These are phyloP conservation scores for Ptilodon capucinus DNA, from an alignment of 2,888 invertebrate genomes.

Conservation along the genomic window DNA sequence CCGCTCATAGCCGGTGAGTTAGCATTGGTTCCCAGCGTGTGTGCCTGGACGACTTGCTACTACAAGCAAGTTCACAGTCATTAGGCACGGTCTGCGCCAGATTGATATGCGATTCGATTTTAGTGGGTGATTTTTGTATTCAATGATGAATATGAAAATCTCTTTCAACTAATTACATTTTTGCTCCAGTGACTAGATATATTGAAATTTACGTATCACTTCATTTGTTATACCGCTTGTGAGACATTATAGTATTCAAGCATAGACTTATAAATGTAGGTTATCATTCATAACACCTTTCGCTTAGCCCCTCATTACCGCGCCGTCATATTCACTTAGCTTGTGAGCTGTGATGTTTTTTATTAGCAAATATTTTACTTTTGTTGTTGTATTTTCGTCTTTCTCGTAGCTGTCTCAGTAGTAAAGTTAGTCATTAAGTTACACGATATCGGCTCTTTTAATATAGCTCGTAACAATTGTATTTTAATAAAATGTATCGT, in stretches of 20 bases:
- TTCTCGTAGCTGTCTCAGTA: slow-evolving; percentile 56
- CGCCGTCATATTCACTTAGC: slow-evolving; percentile 66
- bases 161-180: slow-evolving; percentile 71
- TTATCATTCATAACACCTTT: slow-evolving; percentile 68
- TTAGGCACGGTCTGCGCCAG: slow-evolving; percentile 67
- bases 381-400: slow-evolving; percentile 45
- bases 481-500: slow-evolving; percentile 33
- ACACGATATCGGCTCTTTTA: slow-evolving; percentile 54
- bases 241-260: slow-evolving; percentile 15
- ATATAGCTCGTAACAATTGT: slow-evolving; percentile 41
- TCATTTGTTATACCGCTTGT: slow-evolving; percentile 28
- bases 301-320: slow-evolving; percentile 52
- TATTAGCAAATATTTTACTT: slow-evolving; percentile 60
- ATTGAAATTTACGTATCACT: slow-evolving; percentile 36
- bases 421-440: slow-evolving; percentile 67
- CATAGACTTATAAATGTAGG: slow-evolving; percentile 46
- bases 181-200: slow-evolving; percentile 48
- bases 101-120: slow-evolving; percentile 58
- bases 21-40: slow-evolving; percentile 47
- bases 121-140: slow-evolving; percentile 80
- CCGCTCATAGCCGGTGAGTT: slow-evolving; percentile 34
- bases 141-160: slow-evolving; percentile 70
- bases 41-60: slow-evolving; percentile 79
- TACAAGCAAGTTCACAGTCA: slow-evolving; percentile 74
- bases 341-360: slow-evolving; percentile 76